A percentile compares a stretch with the other conserved stretches of the same genome.
phyloP scores from a whole-genome alignment of 2,797 vertebrate genomes.

The Mus minutoides region DNA sequence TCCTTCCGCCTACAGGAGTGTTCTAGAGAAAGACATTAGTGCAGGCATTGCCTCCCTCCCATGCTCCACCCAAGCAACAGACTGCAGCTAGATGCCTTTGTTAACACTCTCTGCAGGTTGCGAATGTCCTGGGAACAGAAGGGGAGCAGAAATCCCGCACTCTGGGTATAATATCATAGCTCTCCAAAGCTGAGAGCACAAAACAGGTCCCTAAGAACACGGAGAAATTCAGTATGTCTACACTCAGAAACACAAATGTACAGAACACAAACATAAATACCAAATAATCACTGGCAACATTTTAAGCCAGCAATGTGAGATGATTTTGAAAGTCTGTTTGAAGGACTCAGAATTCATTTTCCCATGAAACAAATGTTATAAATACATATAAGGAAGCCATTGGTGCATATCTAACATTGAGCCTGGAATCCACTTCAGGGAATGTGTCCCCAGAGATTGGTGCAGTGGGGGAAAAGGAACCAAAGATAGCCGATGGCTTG shows the following conservation, averaged over 20 bases:
- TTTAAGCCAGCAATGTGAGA: not conserved
- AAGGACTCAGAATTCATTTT: slow-evolving; percentile 54
- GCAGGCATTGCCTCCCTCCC: slow-evolving; percentile 20
- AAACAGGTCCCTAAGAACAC: not conserved
- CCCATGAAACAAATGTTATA: slow-evolving; percentile 30
- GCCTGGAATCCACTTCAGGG: not conserved
- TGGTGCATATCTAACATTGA: not conserved
- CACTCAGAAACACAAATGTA: slow-evolving; percentile 22
- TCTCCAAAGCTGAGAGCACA: not conserved
- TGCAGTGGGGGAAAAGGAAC: not conserved
- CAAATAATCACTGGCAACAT: not conserved
- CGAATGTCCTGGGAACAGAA: not conserved
- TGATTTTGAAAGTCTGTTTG: slow-evolving; percentile 3
- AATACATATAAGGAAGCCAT: slow-evolving; percentile 2
- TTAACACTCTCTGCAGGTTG: not conserved
- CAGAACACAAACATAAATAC: not conserved
- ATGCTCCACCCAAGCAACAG: not conserved
- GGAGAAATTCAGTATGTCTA: not conserved
- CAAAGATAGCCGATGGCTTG: not conserved
- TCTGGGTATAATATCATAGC: not conserved
- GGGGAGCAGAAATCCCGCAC: not conserved
- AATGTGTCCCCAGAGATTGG: not conserved
- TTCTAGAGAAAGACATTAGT: slow-evolving; percentile 69
- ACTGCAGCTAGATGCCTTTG: not conserved
- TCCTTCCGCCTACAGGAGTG: slow-evolving; percentile 59